phyloP scores from a whole-genome alignment of 2,888 invertebrate genomes.

The Baccha elongata region DNA sequence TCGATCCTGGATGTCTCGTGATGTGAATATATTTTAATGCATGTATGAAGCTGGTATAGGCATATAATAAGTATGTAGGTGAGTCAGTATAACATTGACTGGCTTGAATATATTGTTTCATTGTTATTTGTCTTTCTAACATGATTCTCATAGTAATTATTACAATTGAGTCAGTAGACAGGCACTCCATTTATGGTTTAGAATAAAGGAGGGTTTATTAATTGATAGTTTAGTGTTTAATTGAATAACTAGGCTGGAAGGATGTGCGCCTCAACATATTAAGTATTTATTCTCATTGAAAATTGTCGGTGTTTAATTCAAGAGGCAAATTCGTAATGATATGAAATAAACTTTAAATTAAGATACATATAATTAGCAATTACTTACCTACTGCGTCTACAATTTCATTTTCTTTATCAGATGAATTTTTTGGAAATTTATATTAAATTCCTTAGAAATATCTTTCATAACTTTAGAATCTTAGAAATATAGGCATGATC shows the following conservation, averaged over 20 bases:
- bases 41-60: not conserved
- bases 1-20: conserved; percentile 15
- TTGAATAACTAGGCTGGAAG: conserved; percentile 71
- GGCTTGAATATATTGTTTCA: conserved; percentile 47
- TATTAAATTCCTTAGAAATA: no score
- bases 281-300: conserved; percentile 50
- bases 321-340: not conserved
- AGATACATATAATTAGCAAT: conserved; percentile 23
- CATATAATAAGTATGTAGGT: no score
- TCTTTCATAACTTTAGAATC: no score
- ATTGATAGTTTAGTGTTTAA: conserved; percentile 73
- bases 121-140: conserved; percentile 71
- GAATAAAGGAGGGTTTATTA: conserved; percentile 57
- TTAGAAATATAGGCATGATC: no score
- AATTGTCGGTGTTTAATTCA: conserved; percentile 28
- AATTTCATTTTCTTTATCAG: not conserved
- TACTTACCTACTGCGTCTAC: conserved; percentile 10
- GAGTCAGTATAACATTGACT: not conserved
- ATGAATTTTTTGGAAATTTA: not conserved
- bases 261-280: conserved; percentile 68
- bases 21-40: conserved; percentile 21
- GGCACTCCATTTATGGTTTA: conserved; percentile 12
- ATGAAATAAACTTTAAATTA: not conserved
- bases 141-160: conserved; percentile 71
- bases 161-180: conserved; percentile 28